Conservation (phyloP, 2,888 invertebrate species). For the Bibio marci region DNA sequence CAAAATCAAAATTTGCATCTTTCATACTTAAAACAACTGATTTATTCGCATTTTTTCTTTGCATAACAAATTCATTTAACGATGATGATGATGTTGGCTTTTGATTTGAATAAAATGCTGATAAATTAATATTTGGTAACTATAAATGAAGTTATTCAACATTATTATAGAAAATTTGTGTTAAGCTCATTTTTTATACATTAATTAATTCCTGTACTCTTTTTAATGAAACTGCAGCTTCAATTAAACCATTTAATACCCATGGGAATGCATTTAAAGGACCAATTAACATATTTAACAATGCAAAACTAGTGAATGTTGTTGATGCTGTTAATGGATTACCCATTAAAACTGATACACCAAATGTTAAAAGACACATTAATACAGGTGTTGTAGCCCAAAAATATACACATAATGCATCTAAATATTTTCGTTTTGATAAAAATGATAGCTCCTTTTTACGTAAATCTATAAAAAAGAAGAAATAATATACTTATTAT, state of each 20-base stretch:
- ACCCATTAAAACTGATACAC: constrained; percentile 59
- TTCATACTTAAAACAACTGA: constrained; percentile 38
- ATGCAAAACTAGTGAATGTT: constrained; percentile 85
- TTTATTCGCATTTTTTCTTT: constrained; percentile 31
- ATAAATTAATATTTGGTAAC: constrained; percentile 33
- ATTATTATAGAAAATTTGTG: no score
- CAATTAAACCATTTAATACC: constrained; percentile 91
- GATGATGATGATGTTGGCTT: constrained; percentile 16
- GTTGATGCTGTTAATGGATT: constrained; percentile 71
- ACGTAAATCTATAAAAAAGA: constrained; percentile 37
- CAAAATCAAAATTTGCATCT: constrained; percentile 37
- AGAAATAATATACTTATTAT: no score
- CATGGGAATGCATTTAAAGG: constrained; percentile 97
- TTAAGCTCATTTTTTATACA: no score
- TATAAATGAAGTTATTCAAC: no score
- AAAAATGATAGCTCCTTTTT: constrained; percentile 58
- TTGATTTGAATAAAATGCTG: constrained; percentile 21
- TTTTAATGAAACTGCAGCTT: constrained; percentile 88
- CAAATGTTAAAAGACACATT: constrained; percentile 69
- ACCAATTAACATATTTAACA: constrained; percentile 89
- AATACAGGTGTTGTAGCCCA: constrained; percentile 97
- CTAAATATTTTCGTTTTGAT: constrained; percentile 80
- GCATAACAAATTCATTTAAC: constrained; percentile 19
- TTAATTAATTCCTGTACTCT: constrained; percentile 68
- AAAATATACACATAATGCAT: constrained; percentile 93